Evolutionary conservation across 2,888 invertebrate genomes (phyloP).

Genomic region (Aphidoletes aphidimyza): DNA sequence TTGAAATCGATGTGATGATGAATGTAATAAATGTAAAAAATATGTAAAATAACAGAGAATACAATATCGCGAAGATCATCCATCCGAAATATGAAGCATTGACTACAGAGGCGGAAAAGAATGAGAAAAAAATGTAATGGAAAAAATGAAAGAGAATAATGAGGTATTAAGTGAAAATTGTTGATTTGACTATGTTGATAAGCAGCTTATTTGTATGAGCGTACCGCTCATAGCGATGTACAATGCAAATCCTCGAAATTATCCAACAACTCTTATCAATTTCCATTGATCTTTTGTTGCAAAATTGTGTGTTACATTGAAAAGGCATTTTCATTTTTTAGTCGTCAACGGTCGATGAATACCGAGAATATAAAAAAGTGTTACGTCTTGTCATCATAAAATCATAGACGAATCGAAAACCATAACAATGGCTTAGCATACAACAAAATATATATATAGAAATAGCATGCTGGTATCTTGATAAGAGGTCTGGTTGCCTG

Average conservation of each 20-base stretch:
- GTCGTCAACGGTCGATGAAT: too few relatives aligned
- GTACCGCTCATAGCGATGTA: too few relatives aligned
- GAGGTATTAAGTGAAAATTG: slow-evolving; percentile 52
- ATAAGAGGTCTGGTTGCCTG: not conserved
- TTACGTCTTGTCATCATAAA: slow-evolving; percentile 15
- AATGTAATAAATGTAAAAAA: slow-evolving; percentile 49
- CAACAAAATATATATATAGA: not conserved
- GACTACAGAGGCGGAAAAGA: not conserved
- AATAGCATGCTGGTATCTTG: not conserved
- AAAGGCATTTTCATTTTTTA: not conserved
- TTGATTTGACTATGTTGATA: slow-evolving; percentile 17
- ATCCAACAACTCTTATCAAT: slow-evolving; percentile 19
- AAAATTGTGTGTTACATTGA: not conserved
- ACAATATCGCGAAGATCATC: not conserved
- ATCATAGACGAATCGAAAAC: slow-evolving; percentile 22
- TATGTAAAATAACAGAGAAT: slow-evolving; percentile 53
- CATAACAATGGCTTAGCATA: not conserved
- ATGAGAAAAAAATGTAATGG: not conserved
- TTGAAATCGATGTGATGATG: slow-evolving; percentile 19
- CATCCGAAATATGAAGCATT: not conserved
- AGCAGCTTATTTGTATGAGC: slow-evolving; percentile 54
- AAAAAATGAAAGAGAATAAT: slow-evolving; percentile 18
- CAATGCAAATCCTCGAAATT: slow-evolving; percentile 10
- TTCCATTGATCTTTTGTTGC: slow-evolving; percentile 33
- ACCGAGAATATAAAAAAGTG: too few relatives aligned